Evolutionary conservation across 2,888 invertebrate genomes (phyloP).

Genomic region (Muscina levida): DNA sequence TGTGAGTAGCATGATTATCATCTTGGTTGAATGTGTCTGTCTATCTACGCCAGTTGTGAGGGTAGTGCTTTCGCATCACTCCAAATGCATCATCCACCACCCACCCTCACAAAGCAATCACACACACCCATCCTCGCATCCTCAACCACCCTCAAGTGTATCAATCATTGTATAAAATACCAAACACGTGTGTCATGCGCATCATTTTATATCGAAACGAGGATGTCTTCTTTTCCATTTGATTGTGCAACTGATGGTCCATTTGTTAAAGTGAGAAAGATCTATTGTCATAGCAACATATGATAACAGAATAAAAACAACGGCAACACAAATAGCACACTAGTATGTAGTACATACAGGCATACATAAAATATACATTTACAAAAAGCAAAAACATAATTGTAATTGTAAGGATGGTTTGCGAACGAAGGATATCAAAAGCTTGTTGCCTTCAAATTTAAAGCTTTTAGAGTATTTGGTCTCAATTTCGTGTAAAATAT

Average conservation of each 20-base stretch:
- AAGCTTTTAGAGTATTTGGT: slow-evolving; percentile 32
- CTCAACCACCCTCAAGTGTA: slow-evolving; percentile 68
- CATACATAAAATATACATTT: background rate
- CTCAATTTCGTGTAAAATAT: too few species aligned
- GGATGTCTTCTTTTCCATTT: slow-evolving; percentile 30
- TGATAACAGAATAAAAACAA: slow-evolving; percentile 7
- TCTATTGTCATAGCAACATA: slow-evolving; percentile 28
- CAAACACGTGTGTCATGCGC: slow-evolving; percentile 73
- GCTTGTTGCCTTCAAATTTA: slow-evolving; percentile 10
- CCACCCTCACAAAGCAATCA: slow-evolving; percentile 4
- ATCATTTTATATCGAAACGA: slow-evolving; percentile 29
- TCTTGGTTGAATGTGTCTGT: slow-evolving; percentile 40
- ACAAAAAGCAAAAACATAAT: slow-evolving; percentile 18
- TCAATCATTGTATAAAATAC: slow-evolving; percentile 74
- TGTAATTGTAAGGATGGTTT: slow-evolving; percentile 7
- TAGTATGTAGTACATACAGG: background rate
- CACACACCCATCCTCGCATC: slow-evolving; percentile 45
- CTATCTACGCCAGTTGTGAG: slow-evolving; percentile 38
- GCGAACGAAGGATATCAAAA: background rate
- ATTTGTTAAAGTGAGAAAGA: slow-evolving; percentile 59
- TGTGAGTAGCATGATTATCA: slow-evolving; percentile 38
- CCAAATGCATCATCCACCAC: slow-evolving; percentile 1
- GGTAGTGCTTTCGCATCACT: slow-evolving; percentile 35
- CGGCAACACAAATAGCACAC: background rate
- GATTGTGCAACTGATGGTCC: slow-evolving; percentile 35